These are phyloP conservation scores for Drosophila azteca DNA, from an alignment of 1,140 invertebrate genomes.

Conservation along the genomic window DNA sequence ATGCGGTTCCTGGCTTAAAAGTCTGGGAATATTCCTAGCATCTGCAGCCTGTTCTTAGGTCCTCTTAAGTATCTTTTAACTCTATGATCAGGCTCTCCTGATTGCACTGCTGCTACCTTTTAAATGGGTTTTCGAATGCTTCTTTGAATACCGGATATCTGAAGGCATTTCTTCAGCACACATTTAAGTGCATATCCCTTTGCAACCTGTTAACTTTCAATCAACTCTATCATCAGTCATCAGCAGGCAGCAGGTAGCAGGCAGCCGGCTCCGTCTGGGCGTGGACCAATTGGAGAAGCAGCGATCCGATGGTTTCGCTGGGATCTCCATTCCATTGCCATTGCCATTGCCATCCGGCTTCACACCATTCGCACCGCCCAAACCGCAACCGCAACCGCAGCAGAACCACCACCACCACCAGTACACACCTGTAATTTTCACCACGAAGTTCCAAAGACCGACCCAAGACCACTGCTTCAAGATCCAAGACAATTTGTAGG, in stretches of 20 bases:
- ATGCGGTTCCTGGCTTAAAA: slow-evolving; percentile 9
- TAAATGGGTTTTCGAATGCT: no score
- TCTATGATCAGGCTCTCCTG: no score
- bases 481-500: slow-evolving; percentile 64
- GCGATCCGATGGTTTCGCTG: slow-evolving; percentile 6
- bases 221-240: slow-evolving; percentile 58
- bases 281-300: slow-evolving; percentile 33
- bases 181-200: slow-evolving; percentile 36
- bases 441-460: slow-evolving; percentile 23
- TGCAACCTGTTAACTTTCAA: slow-evolving; percentile 53
- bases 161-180: background rate
- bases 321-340: slow-evolving; percentile 4
- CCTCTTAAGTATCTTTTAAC: no score
- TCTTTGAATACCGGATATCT: no score
- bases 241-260: slow-evolving; percentile 27
- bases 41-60: no score
- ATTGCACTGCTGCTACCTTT: no score
- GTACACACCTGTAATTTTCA: slow-evolving; percentile 75
- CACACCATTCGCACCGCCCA: slow-evolving; percentile 55
- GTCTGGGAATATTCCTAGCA: no score
- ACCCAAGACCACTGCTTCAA: slow-evolving; percentile 15
- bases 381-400: slow-evolving; percentile 19
- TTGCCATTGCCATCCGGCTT: slow-evolving; percentile 59
- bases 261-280: slow-evolving; percentile 22
- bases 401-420: slow-evolving; percentile 6